phyloP scores from a whole-genome alignment of 2,797 vertebrate species.

The Hypotaenidia okinawae region DNA sequence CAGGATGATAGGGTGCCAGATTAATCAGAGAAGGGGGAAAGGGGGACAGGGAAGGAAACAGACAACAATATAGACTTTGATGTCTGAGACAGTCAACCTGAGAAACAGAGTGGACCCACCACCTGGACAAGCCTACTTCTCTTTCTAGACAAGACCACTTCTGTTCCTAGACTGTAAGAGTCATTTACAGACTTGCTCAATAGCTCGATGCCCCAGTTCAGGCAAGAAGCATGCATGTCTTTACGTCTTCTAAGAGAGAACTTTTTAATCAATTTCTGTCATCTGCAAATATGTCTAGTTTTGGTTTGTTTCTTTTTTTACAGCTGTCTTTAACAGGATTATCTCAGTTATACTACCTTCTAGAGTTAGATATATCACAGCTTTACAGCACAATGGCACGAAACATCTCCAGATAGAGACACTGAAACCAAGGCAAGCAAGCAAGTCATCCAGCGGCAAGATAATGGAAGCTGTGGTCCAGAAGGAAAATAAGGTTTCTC shows the following conservation, averaged over 20 bases:
- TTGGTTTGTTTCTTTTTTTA: neutral
- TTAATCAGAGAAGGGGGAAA: neutral
- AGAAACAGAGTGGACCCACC: neutral
- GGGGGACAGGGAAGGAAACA: neutral
- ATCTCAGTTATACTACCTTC: neutral
- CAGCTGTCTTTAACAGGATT: neutral
- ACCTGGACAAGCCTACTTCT: neutral
- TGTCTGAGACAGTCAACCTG: neutral
- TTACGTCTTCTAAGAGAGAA: neutral
- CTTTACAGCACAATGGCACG: neutral
- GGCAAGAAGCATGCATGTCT: neutral
- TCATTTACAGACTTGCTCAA: rapidly evolving
- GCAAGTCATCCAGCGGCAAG: neutral
- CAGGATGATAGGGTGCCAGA: rapidly evolving
- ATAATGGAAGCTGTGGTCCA: neutral
- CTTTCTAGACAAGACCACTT: neutral
- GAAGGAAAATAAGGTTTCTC: neutral
- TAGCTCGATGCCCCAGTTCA: neutral
- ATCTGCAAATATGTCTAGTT: neutral
- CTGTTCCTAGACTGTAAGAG: neutral
- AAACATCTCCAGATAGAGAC: neutral
- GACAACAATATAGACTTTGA: neutral
- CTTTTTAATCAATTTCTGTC: neutral
- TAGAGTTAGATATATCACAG: neutral
- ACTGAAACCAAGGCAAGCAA: neutral